Evolutionary conservation across 2,113 vertebrate genomes (phyloP), one percentile per base, ranked within the genome.

Genomic region (Toxotes jaculatrix): DNA sequence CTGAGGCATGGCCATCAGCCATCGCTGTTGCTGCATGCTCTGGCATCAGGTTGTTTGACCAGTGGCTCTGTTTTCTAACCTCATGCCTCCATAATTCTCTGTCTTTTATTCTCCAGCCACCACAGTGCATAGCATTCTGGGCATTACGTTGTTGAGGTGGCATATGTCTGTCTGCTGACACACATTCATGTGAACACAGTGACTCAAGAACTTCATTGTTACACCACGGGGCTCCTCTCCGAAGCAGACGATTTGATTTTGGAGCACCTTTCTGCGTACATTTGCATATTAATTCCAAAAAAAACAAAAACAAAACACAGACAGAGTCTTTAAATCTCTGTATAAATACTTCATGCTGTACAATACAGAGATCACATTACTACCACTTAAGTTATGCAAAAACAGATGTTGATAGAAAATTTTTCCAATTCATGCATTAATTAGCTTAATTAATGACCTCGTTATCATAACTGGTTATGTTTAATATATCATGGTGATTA

Each of bases 41-140:
- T 88, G 85, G 74, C 88, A 82, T 85, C 59, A 49, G 55, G n/a
- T 31, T 86, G 87, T 88, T 90, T 88, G 84, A 92, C 77, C 88
- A 86, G 80, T 31, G n/a, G 74, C 77, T 89, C 61, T 43, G 62
- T 75, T 88, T 79, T 69, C 76, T 66, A 61, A 80, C 71, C 47
- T 60, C 80, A 49, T 85, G 70, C 62, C 74, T 75, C 55, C 31
- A 57, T 85, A 74, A 82, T 75, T 79, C 66, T 72, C 19, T 53
- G 13, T n/a, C 71, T 78, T 49, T 61, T 49, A 42, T 78, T 77
- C 70, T 68, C 60, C 67, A 74, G 71, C 45, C 42, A 60, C 57
- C 11, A 19, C 62, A n/a, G 70, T 62, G 12, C 64, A 59, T n/a
- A 62, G n/a, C 9, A 71, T 74, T 40, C 45, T 23, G 23, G 42